A percentile compares a stretch with the other conserved stretches of the same genome.
Evolutionary conservation across 2,797 vertebrate genomes (phyloP).

Genomic region (Sebastiscus tertius): DNA sequence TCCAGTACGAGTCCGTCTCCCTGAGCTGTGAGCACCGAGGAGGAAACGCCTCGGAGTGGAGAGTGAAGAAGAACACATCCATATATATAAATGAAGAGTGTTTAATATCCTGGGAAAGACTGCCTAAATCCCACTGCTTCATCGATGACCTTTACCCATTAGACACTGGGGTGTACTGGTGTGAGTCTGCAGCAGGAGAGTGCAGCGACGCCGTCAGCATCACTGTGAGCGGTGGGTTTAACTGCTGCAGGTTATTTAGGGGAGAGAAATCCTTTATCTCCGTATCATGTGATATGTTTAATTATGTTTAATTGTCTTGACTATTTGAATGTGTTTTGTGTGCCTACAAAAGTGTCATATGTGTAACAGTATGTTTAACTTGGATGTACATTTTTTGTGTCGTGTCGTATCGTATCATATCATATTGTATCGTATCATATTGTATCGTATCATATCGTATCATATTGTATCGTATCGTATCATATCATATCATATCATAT

Average conservation of each 20-base stretch:
- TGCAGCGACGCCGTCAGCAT: constrained; percentile 20
- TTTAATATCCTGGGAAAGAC: rapidly evolving
- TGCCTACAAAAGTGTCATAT: too few relatives aligned
- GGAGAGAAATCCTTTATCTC: too few relatives aligned
- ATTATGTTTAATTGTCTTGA: too few relatives aligned
- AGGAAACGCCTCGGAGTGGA: neutral
- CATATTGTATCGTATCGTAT: too few relatives aligned
- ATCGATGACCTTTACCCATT: rapidly evolving
- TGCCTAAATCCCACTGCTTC: rapidly evolving
- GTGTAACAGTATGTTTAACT: too few relatives aligned
- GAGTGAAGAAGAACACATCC: neutral
- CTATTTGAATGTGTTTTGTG: too few relatives aligned
- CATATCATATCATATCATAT: too few relatives aligned
- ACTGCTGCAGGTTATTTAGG: neutral
- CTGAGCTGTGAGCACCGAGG: neutral
- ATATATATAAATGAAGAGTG: rapidly evolving
- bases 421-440: rapidly evolving
- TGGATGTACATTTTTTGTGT: neutral
- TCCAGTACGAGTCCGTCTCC: neutral
- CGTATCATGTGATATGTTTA: too few relatives aligned
- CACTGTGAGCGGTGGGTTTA: constrained; percentile 10
- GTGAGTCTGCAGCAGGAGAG: constrained; percentile 40
- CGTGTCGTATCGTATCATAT: too few relatives aligned
- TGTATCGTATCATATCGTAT: too few relatives aligned
- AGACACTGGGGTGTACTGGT: constrained; percentile 37